Percentiles rank a stretch among this genome's conserved stretches.
These are phyloP conservation scores for Coelogynopora nodosa DNA, from an alignment of 2,888 invertebrate species.

Conservation along the genomic window DNA sequence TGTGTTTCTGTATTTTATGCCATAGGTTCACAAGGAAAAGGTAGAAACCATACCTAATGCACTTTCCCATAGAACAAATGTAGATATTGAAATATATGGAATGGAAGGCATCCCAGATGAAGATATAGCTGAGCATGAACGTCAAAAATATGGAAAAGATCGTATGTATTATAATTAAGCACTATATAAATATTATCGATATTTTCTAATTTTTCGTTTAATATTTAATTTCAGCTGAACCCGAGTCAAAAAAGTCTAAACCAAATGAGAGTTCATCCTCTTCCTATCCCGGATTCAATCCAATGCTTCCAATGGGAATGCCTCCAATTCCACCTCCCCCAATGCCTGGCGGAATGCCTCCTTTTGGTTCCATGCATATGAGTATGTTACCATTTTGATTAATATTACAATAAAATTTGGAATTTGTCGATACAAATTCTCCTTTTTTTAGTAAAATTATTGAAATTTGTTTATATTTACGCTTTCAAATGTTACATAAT, in stretches of 20 bases:
- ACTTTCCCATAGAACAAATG: slow-evolving; percentile 90
- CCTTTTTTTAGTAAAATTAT: too few relatives aligned
- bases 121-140: slow-evolving; percentile 88
- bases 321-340: neutral
- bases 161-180: too few relatives aligned
- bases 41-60: slow-evolving; percentile 99
- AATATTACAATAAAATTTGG: too few relatives aligned
- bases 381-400: too few relatives aligned
- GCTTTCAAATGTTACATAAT: too few relatives aligned
- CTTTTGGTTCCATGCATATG: slow-evolving; percentile 8
- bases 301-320: neutral
- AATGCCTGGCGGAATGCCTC: neutral
- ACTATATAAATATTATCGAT: too few relatives aligned
- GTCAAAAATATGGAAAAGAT: slow-evolving; percentile 67
- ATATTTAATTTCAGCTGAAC: neutral
- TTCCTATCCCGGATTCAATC: neutral
- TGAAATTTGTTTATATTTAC: too few relatives aligned
- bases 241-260: neutral
- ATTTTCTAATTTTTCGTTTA: too few relatives aligned
- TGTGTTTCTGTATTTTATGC: neutral
- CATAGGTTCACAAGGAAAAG: slow-evolving; percentile 93
- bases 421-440: too few relatives aligned
- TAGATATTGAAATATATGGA: slow-evolving; percentile 99
- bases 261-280: neutral
- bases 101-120: slow-evolving; percentile 99